Evolutionary conservation across 2,888 invertebrate genomes (phyloP).

Genomic region (Camponotus fellah): DNA sequence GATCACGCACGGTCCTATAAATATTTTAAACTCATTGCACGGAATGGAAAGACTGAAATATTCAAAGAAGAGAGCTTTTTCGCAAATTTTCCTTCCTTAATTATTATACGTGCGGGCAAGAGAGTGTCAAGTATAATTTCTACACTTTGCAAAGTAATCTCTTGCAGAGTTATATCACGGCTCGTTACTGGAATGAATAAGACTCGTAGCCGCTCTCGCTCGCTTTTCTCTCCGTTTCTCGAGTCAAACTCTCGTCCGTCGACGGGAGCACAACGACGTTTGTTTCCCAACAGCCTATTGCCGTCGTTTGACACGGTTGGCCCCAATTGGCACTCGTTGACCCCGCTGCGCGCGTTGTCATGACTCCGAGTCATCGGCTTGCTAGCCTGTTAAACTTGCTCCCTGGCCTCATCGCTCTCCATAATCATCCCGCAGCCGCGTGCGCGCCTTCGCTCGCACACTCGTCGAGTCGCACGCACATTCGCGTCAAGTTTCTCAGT

Average conservation of each 20-base stretch:
- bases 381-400: slow-evolving; percentile 84
- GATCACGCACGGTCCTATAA: not conserved
- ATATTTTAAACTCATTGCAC: not conserved
- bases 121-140: not conserved
- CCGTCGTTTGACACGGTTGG: slow-evolving; percentile 84
- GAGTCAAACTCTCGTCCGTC: not conserved
- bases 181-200: not conserved
- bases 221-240: not conserved
- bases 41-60: too few relatives aligned
- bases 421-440: slow-evolving; percentile 73
- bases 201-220: not conserved
- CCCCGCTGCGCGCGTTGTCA: slow-evolving; percentile 84
- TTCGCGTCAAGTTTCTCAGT: slow-evolving; percentile 8
- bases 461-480: slow-evolving; percentile 21
- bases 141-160: not conserved
- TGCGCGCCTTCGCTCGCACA: slow-evolving; percentile 18
- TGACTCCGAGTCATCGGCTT: slow-evolving; percentile 85
- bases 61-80: not conserved
- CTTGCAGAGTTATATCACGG: not conserved
- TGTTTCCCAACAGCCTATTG: slow-evolving; percentile 85
- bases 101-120: not conserved
- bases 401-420: slow-evolving; percentile 81
- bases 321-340: slow-evolving; percentile 85
- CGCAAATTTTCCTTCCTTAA: not conserved
- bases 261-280: slow-evolving; percentile 72